Percentiles rank a stretch among this genome's conserved stretches.
These are phyloP conservation scores for Atrina japonica DNA, from an alignment of 2,888 invertebrate species.

Conservation along the genomic window DNA sequence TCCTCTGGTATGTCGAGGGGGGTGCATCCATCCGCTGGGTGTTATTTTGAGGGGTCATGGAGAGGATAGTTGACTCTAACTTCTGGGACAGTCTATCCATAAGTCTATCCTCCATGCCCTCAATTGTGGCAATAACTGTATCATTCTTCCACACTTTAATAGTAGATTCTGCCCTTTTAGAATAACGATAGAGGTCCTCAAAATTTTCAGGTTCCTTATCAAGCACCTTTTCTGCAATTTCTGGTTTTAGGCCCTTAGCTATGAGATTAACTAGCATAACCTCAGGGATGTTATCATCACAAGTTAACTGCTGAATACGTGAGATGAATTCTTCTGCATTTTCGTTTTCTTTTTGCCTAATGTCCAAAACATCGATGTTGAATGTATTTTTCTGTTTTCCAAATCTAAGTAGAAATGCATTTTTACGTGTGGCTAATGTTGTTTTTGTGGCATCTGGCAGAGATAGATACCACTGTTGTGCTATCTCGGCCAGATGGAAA, in stretches of 20 bases:
- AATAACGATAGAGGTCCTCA: background rate
- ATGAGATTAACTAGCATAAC: slow-evolving; percentile 1
- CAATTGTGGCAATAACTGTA: background rate
- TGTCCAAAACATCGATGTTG: background rate
- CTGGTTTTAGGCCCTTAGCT: background rate
- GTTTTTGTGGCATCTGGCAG: background rate
- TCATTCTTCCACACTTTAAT: background rate
- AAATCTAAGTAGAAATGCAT: background rate
- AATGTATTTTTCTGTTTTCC: background rate
- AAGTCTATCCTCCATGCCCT: background rate
- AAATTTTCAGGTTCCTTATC: background rate
- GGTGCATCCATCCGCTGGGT: background rate
- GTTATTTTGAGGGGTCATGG: background rate
- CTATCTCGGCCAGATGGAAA: background rate
- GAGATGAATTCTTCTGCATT: background rate
- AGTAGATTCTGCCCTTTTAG: slow-evolving; percentile 4
- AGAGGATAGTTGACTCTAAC: background rate
- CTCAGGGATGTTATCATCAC: background rate
- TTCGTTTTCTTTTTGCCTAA: background rate
- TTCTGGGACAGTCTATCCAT: background rate
- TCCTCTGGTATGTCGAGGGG: background rate
- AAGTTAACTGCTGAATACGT: slow-evolving; percentile 1
- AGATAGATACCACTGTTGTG: background rate
- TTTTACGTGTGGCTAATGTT: background rate
- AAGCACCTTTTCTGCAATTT: background rate